These are phyloP conservation scores for Sebastes schlegelii DNA, from an alignment of 2,113 vertebrate species.

Conservation along the genomic window DNA sequence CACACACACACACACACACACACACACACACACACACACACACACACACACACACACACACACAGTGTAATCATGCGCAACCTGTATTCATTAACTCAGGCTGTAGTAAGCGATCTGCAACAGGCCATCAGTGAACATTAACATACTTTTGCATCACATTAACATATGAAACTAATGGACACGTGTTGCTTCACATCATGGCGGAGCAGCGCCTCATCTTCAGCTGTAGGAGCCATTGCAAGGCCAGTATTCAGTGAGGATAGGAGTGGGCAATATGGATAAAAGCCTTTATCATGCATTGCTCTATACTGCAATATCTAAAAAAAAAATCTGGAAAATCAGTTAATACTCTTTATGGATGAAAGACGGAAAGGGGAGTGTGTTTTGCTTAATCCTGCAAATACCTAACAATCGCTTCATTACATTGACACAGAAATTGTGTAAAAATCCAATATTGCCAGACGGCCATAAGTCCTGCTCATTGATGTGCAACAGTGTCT, in stretches of 20 bases:
- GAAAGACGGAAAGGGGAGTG: not conserved
- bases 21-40: too few species aligned
- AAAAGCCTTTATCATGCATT: not conserved
- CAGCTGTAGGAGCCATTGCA: too few species aligned
- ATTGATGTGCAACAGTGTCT: not conserved
- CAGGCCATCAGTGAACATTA: not conserved
- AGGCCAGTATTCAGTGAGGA: too few species aligned
- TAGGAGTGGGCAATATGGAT: too few species aligned
- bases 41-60: conserved; percentile 7
- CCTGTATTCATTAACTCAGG: not conserved
- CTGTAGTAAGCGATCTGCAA: not conserved
- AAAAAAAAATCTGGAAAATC: not conserved
- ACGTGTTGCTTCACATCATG: not conserved
- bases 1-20: not conserved
- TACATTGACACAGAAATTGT: not conserved
- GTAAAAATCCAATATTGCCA: not conserved
- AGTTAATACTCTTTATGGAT: not conserved
- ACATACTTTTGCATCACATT: not conserved
- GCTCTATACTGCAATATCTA: not conserved
- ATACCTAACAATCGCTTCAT: not conserved
- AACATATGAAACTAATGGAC: not conserved
- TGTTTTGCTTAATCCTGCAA: not conserved
- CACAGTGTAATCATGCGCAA: not conserved
- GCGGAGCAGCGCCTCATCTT: not conserved
- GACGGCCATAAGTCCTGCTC: not conserved